Evolutionary conservation across 2,888 invertebrate genomes (phyloP).

Genomic region (Lycia hirtaria): DNA sequence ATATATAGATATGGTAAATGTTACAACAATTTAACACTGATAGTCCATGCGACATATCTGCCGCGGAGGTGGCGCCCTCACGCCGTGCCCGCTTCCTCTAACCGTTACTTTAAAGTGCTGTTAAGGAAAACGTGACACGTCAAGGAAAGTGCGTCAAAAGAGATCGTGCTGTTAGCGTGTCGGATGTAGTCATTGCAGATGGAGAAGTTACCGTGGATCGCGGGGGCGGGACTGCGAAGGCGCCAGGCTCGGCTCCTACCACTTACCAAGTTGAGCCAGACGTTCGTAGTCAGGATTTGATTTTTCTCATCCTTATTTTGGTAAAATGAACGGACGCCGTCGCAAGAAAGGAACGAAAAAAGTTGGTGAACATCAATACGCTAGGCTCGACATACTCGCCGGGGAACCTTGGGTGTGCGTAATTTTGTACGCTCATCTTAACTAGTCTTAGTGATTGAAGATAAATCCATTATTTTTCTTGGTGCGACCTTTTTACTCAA

Average conservation of each 20-base stretch:
- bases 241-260: slow-evolving; percentile 82
- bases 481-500: too few species aligned
- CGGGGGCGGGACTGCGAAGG: slow-evolving; percentile 73
- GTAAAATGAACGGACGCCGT: slow-evolving; percentile 87
- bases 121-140: slow-evolving; percentile 37
- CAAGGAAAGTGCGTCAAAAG: slow-evolving; percentile 48
- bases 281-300: slow-evolving; percentile 99
- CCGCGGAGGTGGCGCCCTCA: slow-evolving; percentile 75
- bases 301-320: slow-evolving; percentile 98
- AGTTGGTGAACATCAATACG: slow-evolving; percentile 70
- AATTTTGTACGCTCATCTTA: slow-evolving; percentile 2
- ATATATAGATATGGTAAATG: slow-evolving; percentile 62
- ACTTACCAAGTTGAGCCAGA: slow-evolving; percentile 99
- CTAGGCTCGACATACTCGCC: slow-evolving; percentile 39
- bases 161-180: slow-evolving; percentile 40
- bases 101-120: slow-evolving; percentile 46
- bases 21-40: slow-evolving; percentile 81
- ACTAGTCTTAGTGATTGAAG: background rate
- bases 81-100: slow-evolving; percentile 74
- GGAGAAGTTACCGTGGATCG: slow-evolving; percentile 45
- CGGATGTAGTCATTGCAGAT: slow-evolving; percentile 31
- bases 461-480: background rate
- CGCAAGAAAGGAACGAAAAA: slow-evolving; percentile 84
- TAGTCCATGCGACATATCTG: slow-evolving; percentile 80
- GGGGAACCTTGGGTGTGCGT: slow-evolving; percentile 6